These are phyloP conservation scores for Meles meles DNA, from an alignment of 2,113 vertebrate species.

Conservation along the genomic window DNA sequence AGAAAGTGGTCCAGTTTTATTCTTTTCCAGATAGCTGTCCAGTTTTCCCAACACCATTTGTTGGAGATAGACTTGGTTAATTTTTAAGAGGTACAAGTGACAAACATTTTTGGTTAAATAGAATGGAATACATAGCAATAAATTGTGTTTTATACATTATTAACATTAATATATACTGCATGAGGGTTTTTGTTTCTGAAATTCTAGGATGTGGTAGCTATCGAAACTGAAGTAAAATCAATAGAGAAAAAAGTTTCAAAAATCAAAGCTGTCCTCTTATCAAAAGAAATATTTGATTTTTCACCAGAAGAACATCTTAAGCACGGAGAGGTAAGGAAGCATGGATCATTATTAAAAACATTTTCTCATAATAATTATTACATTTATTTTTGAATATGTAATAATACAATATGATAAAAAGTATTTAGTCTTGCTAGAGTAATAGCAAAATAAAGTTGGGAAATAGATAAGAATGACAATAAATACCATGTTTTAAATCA, in stretches of 20 bases:
- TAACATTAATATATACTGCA: not conserved
- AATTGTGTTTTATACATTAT: not conserved
- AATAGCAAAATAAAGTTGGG: not conserved
- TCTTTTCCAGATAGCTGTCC: not conserved
- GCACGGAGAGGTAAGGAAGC: constrained; percentile 90
- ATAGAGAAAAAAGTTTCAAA: constrained; percentile 89
- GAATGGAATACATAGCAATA: not conserved
- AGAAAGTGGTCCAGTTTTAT: not conserved
- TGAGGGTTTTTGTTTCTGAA: constrained; percentile 56
- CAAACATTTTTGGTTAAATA: not conserved
- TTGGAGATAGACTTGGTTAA: not conserved
- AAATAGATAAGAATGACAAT: not conserved
- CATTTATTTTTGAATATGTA: not conserved
- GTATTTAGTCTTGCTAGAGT: not conserved
- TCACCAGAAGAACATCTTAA: constrained; percentile 86
- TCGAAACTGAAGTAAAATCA: constrained; percentile 89
- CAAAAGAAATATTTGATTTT: constrained; percentile 88
- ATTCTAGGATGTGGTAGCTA: constrained; percentile 89
- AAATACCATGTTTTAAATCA: not conserved
- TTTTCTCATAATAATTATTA: not conserved
- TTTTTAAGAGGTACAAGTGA: not conserved
- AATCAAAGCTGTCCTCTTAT: constrained; percentile 87
- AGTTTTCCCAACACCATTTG: not conserved
- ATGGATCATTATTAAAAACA: not conserved
- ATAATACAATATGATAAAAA: not conserved